Evolutionary conservation across 1,140 invertebrate genomes (phyloP).

Genomic region (Panagrolaimus sp.): DNA sequence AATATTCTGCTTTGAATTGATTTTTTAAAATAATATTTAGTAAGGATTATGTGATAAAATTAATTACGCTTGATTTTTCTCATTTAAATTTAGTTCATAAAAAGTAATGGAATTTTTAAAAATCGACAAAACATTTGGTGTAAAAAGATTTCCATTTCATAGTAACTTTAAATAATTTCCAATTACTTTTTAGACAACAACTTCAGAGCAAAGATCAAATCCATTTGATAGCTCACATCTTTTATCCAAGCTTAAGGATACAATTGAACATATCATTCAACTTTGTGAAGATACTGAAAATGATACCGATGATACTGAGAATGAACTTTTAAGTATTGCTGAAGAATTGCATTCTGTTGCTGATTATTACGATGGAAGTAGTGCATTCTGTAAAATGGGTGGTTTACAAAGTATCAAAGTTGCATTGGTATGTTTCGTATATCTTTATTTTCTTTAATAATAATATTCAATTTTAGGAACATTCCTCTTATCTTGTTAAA

Average conservation of each 20-base stretch:
- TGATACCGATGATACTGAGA: not conserved
- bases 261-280: not conserved
- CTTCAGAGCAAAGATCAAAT: no score
- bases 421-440: not conserved
- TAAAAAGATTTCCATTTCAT: no score
- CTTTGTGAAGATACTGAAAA: constrained; percentile 14
- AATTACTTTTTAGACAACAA: no score
- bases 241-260: not conserved
- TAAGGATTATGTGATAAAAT: no score
- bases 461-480: constrained; percentile 10
- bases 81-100: no score
- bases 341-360: not conserved
- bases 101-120: no score
- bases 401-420: not conserved
- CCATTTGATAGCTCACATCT: no score
- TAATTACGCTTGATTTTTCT: no score
- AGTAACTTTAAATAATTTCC: no score
- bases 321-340: not conserved
- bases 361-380: not conserved
- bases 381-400: not conserved
- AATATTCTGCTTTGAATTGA: no score
- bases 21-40: no score
- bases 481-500: not conserved
- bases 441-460: not conserved
- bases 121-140: no score